Percentiles rank a stretch among this genome's conserved stretches.
Conservation (phyloP, 2,113 vertebrate genomes). For the Euleptes europaea region DNA sequence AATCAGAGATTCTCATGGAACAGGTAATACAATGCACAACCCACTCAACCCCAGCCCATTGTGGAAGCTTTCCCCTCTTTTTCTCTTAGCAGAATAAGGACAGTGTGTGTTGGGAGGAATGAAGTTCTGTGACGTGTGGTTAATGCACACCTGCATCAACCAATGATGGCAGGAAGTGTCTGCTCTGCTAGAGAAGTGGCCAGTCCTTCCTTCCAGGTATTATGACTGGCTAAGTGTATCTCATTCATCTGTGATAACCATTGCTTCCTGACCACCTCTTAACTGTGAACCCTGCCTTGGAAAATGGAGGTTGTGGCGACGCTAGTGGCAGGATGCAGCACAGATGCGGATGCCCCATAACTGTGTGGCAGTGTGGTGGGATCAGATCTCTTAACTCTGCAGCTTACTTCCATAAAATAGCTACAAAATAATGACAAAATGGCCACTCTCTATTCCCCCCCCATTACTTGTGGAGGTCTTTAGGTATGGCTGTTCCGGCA, state of each 20-base stretch:
- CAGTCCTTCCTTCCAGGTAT: background rate
- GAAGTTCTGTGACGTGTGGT: background rate
- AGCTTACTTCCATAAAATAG: background rate
- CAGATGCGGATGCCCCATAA: background rate
- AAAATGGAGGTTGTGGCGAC: background rate
- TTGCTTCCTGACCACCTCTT: background rate
- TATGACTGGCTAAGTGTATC: background rate
- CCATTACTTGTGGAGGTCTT: background rate
- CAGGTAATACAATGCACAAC: conserved; percentile 15
- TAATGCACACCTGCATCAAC: background rate
- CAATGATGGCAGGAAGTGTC: background rate
- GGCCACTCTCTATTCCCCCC: no score
- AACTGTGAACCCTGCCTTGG: background rate
- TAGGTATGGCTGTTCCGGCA: background rate
- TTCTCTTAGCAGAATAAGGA: conserved; percentile 1
- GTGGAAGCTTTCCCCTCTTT: conserved; percentile 3
- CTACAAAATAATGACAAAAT: background rate
- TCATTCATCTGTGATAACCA: background rate
- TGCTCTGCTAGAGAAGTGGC: background rate
- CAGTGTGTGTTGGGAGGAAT: conserved; percentile 19
- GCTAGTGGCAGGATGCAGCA: background rate
- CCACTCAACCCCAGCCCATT: background rate
- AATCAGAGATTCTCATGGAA: conserved; percentile 13
- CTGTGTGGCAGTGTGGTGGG: background rate
- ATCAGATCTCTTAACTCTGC: no score